A percentile compares a stretch with the other conserved stretches of the same genome.
phyloP scores from a whole-genome alignment of 2,113 vertebrate species.

The Anhinga anhinga region DNA sequence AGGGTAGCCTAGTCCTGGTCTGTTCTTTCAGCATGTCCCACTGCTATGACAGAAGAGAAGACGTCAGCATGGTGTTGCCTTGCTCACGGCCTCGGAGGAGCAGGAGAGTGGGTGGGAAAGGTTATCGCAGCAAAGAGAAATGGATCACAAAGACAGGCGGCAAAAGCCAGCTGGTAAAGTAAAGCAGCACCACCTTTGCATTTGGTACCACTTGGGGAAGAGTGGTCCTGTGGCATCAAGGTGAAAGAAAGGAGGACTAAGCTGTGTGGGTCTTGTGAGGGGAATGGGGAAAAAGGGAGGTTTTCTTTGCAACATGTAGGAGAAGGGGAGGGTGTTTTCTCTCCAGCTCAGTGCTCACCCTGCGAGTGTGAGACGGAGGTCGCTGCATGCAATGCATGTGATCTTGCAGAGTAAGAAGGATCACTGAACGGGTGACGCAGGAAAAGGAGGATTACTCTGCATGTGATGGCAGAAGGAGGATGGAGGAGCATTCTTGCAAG shows the following conservation, averaged over 20 bases:
- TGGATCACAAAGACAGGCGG: neutral
- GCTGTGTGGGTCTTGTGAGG: neutral
- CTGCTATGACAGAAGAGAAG: neutral
- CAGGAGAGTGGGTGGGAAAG: neutral
- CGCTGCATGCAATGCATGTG: neutral
- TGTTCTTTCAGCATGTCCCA: neutral
- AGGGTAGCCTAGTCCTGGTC: neutral
- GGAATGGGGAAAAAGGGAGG: neutral
- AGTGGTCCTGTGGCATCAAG: neutral
- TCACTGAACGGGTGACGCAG: constrained; percentile 17
- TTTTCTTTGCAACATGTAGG: neutral
- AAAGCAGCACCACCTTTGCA: neutral
- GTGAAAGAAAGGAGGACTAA: neutral
- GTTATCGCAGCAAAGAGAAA: neutral
- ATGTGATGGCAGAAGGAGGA: constrained; percentile 38
- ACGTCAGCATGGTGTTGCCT: neutral
- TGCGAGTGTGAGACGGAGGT: neutral
- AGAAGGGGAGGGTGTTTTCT: neutral
- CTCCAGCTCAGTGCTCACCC: neutral
- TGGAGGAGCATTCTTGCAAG: neutral
- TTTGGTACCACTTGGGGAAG: neutral
- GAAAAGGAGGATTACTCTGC: constrained; percentile 27
- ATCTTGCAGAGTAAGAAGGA: constrained; percentile 26
- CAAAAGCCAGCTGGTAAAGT: neutral
- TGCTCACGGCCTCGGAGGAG: neutral